These are phyloP conservation scores for Oreohelix idahoensis DNA, from an alignment of 1,140 invertebrate genomes.

Conservation along the genomic window DNA sequence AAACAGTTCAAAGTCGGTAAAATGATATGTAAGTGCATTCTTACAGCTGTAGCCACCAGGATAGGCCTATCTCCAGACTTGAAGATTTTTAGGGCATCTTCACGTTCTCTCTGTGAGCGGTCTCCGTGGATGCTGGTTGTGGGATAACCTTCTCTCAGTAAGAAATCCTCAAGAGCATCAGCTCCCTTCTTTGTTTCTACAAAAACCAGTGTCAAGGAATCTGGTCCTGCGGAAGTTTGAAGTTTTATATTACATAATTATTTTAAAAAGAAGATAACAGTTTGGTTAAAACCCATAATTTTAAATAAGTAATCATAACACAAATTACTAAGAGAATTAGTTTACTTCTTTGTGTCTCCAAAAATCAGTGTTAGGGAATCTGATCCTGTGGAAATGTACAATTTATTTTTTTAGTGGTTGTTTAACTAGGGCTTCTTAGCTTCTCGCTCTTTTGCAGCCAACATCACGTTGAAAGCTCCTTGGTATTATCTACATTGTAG, in stretches of 20 bases:
- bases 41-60: conserved; percentile 96
- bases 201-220: conserved; percentile 91
- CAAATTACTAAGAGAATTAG: conserved; percentile 95
- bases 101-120: conserved; percentile 93
- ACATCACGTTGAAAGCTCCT: too few species aligned
- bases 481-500: too few species aligned
- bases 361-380: conserved; percentile 91
- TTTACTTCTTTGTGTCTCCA: conserved; percentile 99
- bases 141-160: conserved; percentile 89
- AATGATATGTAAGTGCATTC: conserved; percentile 41
- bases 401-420: too few species aligned
- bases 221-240: conserved; percentile 61
- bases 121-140: conserved; percentile 99
- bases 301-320: too few species aligned
- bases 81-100: conserved; percentile 94
- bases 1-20: too few species aligned
- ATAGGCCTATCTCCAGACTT: conserved; percentile 92
- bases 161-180: conserved; percentile 93
- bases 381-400: conserved; percentile 62
- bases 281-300: too few species aligned
- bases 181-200: conserved; percentile 99
- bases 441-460: too few species aligned
- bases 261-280: too few species aligned
- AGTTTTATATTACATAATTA: too few species aligned
- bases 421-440: too few species aligned